Conservation (phyloP, 2,888 invertebrate genomes). For the Miltochrista miniata region DNA sequence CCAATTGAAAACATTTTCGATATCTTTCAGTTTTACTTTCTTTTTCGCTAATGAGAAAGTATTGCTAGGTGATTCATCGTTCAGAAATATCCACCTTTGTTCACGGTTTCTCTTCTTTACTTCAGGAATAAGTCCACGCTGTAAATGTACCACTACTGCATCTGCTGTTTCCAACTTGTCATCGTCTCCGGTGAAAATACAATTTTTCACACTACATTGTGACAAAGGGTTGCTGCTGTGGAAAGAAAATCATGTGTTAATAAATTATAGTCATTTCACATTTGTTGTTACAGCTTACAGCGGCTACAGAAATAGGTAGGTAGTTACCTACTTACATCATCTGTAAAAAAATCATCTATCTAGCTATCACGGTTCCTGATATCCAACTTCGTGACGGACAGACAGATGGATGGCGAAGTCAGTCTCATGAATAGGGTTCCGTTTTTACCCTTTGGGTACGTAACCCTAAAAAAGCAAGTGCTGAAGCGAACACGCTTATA, state of each 20-base stretch:
- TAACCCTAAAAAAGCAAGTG: no score
- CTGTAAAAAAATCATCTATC: no score
- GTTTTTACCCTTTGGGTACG: no score
- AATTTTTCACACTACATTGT: slow-evolving; percentile 85
- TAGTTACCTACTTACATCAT: no score
- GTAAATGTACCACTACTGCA: slow-evolving; percentile 84
- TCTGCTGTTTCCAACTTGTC: slow-evolving; percentile 79
- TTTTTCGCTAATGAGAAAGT: slow-evolving; percentile 73
- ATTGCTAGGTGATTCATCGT: slow-evolving; percentile 86
- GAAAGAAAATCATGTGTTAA: slow-evolving; percentile 1
- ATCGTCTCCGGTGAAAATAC: slow-evolving; percentile 83
- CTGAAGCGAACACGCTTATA: no score
- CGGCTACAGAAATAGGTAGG: no score
- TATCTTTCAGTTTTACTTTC: slow-evolving; percentile 58
- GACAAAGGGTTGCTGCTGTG: slow-evolving; percentile 80
- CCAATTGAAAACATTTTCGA: slow-evolving; percentile 87
- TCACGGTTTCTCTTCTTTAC: slow-evolving; percentile 46
- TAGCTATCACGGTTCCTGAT: no score
- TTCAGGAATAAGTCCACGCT: slow-evolving; percentile 56
- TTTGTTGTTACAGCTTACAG: no score
- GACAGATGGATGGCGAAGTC: no score
- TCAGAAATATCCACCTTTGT: slow-evolving; percentile 88
- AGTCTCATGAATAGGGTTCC: no score
- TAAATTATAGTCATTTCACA: no score
- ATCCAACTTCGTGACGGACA: no score